Evolutionary conservation across 2,797 vertebrate genomes (phyloP), one percentile per base, ranked within the genome.

Genomic region (Nothura maculosa): DNA sequence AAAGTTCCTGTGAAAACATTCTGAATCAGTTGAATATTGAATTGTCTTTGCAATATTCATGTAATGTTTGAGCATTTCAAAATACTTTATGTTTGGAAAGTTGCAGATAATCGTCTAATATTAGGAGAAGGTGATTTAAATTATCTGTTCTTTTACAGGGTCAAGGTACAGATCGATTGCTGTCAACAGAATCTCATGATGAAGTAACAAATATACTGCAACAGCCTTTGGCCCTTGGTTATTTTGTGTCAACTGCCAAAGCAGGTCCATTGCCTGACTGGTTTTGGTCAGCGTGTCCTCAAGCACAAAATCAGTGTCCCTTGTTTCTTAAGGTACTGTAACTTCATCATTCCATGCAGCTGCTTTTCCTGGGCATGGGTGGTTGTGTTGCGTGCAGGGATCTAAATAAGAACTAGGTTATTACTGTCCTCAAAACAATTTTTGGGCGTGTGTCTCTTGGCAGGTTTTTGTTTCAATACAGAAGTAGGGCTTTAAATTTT

Each of bases 261-360:
- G 98, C 99, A 64, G 99, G 99, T 96, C 99, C 99, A 0, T 98
- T 99, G 97, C 99, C 99, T 62, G 99, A 99, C 98, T 99, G 99
- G 99, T 99, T 99, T 98, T 99, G 99, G 99, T 99, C 99, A 55
- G 99, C 99, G 74, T 99, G 99, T 97, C 99, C 99, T 96, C 99
- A 99, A 98, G 99, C 99, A 97, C 99, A 99, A 98, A 99, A 99
- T 98, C 99, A 99, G 97, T 99, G 99, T 98, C 99, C 99, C 84
- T 98, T 99, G 96, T 99, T 99, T 97, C 99, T 99, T 97, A 99
- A 99, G 99, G 99, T 99, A 98, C 94, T 10, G 77, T 63, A 40
- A 64, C 80, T 67, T 83, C 22, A 20, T 24, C 7, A 19, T 54
- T 10, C 22, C 30, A 21, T 2, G 3, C 21, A 20, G 48, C 47